These are phyloP conservation scores for Python bivittatus DNA, from an alignment of 2,113 vertebrate genomes.

Conservation along the genomic window DNA sequence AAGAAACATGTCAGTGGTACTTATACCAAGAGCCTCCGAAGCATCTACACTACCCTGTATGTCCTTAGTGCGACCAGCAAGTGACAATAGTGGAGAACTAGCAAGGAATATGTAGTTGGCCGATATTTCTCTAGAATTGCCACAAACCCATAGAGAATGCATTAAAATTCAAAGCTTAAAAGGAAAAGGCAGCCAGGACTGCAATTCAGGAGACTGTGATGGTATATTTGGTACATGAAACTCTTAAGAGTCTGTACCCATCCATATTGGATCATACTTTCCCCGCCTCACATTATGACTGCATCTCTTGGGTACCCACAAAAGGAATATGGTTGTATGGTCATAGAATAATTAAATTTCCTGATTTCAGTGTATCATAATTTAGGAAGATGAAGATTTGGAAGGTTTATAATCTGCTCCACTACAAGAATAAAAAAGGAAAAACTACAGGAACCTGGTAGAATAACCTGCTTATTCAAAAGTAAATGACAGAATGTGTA, in stretches of 20 bases:
- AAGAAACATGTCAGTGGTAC: neutral
- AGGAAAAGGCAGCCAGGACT: neutral
- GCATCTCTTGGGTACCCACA: neutral
- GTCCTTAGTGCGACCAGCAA: neutral
- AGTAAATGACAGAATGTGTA: neutral
- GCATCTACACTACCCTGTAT: no score
- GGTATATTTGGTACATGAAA: neutral
- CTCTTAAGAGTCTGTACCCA: neutral
- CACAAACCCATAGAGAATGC: no score
- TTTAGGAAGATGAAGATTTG: neutral
- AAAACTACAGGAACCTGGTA: neutral
- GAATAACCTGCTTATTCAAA: neutral
- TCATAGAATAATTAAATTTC: neutral
- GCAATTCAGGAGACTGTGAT: neutral
- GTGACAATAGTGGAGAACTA: neutral
- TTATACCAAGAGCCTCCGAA: neutral
- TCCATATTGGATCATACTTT: neutral
- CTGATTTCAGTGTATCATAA: neutral
- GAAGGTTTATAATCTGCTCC: neutral
- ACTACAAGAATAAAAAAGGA: neutral
- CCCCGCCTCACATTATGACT: neutral
- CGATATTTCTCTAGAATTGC: neutral
- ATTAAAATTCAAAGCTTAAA: neutral
- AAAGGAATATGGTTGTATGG: neutral
- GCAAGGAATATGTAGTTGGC: neutral